Evolutionary conservation across 2,113 vertebrate genomes (phyloP).

Genomic region (Callocephalon fimbriatum): DNA sequence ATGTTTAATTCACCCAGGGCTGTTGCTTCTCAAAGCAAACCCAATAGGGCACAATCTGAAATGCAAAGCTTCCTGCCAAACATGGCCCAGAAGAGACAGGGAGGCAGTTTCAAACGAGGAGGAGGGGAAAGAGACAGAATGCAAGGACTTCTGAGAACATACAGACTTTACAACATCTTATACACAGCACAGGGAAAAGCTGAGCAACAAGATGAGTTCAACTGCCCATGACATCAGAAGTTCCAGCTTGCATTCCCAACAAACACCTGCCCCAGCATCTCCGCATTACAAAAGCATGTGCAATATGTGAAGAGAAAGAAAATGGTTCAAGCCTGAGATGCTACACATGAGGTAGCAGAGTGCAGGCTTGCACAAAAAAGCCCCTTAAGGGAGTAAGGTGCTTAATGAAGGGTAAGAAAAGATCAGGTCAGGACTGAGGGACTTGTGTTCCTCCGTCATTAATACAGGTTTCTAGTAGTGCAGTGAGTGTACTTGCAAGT

Average conservation of each 20-base stretch:
- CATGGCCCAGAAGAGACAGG: neutral
- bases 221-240: neutral
- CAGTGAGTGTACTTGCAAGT: neutral
- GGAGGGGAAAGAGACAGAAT: neutral
- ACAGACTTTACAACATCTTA: neutral
- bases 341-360: rapidly evolving
- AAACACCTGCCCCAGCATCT: neutral
- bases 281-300: neutral
- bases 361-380: neutral
- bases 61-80: neutral
- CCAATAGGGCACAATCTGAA: neutral
- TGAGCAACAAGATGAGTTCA: neutral
- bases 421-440: neutral
- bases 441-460: neutral
- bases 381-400: neutral
- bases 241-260: neutral
- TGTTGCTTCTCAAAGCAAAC: neutral
- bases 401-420: neutral
- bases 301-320: rapidly evolving
- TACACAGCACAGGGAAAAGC: neutral
- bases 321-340: neutral
- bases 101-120: neutral
- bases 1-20: neutral
- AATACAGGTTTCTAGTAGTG: neutral
- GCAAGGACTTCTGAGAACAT: neutral